Base-by-base conservation (phyloP, 2,797 vertebrate genomes). In the Glossophaga mutica region DNA sequence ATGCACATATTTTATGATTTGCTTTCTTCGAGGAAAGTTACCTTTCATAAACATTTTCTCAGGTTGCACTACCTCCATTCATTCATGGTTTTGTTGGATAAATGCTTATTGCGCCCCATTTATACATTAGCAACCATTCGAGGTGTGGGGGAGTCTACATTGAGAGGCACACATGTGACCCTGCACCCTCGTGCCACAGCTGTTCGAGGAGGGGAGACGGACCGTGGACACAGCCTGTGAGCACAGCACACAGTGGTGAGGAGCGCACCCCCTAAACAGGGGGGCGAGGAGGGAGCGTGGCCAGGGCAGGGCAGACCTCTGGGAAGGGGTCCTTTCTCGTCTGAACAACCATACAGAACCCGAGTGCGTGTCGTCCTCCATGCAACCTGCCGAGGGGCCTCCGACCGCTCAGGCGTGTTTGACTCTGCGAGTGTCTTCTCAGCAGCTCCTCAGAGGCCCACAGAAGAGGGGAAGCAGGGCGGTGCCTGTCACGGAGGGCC, bases 341-440 rank as follows among this genome's bases (percentile, higher is more conserved):
- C 11, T 26, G 76, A 65, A 34, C 15, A 67, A 19, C 62, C 32
- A 15, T 55, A 18, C 32, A 34, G 14, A 21, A 44, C 22, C 42
- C 29, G 59, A 42, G 52, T 3, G 12, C 19, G 8, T 21, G 0
- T 55, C 9, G 10, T 44, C 9, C 9, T 37, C 18, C 9, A 9
- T 39, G 37, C 19, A 0, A 12, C 24, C 52, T 18, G 7, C n/a
- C 0, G 0, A 42, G n/a, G 16, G 2, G n/a, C 9, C 8, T 50
- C n/a, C 19, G 3, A 29, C 10, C 18, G 3, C 48, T n/a, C 44
- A 16, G 3, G 24, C 9, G 1, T 3, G 42, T 50, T 42, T 24
- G 21, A 52, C 5, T 37, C 67, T 34, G 32, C 14, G 77, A 14
- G 16, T 9, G 10, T 8, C 3, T 73, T 50, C 57, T 81, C 46